Evolutionary conservation across 1,140 invertebrate genomes (phyloP).

Genomic region (Ceratina australensis): DNA sequence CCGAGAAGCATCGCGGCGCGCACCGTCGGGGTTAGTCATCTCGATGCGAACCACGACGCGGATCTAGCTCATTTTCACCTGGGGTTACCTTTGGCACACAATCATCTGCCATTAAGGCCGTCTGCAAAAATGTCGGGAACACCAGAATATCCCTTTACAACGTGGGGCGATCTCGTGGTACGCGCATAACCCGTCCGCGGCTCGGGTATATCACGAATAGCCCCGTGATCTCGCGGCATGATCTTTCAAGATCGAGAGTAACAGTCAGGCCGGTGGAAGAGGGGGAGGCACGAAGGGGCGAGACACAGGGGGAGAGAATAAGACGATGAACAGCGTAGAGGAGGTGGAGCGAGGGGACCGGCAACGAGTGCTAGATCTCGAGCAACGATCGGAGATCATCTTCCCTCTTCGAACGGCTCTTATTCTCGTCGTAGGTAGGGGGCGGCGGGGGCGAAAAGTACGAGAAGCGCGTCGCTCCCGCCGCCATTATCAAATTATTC

Average conservation of each 20-base stretch:
- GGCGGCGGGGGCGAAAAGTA: conserved; percentile 56
- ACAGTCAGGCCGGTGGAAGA: conserved; percentile 21
- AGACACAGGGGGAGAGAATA: conserved; percentile 29
- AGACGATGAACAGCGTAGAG: conserved; percentile 25
- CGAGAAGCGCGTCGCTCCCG: conserved; percentile 51
- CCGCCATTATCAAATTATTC: conserved; percentile 79
- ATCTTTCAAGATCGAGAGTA: conserved; percentile 60
- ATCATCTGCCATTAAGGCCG: conserved; percentile 71
- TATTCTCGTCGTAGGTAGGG: conserved; percentile 48
- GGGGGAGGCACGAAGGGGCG: neutral
- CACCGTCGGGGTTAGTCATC: neutral
- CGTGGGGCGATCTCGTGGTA: conserved; percentile 44
- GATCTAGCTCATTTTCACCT: conserved; percentile 69
- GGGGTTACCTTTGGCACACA: conserved; percentile 70
- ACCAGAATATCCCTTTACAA: conserved; percentile 72
- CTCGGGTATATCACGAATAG: conserved; percentile 61
- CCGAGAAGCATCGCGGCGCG: neutral
- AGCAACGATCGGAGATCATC: conserved; percentile 68
- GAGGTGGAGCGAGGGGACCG: neutral
- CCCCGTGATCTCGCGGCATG: conserved; percentile 67
- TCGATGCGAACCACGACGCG: conserved; percentile 5
- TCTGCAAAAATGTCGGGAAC: conserved; percentile 70
- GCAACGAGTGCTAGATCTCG: conserved; percentile 72
- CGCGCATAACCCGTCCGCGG: conserved; percentile 58
- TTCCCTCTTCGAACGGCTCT: conserved; percentile 51